Conservation (phyloP, 2,113 vertebrate genomes). For the Saguinus imperator region DNA sequence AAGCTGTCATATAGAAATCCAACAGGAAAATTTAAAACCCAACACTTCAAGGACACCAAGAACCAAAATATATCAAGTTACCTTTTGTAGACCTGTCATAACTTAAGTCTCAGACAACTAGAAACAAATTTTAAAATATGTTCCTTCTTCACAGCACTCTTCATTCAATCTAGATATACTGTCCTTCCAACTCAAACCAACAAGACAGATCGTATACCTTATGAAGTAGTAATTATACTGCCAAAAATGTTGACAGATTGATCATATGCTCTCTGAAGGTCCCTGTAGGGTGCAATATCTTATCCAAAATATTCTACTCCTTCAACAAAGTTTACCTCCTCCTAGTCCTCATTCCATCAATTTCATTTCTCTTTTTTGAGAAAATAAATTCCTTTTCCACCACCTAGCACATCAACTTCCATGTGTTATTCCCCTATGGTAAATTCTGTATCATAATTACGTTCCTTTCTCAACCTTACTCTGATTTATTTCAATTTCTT, state of each 20-base stretch:
- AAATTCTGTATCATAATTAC: neutral
- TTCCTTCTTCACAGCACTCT: constrained; percentile 17
- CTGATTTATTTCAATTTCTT: neutral
- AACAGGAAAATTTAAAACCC: neutral
- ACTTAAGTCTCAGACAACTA: constrained; percentile 17
- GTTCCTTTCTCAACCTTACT: neutral
- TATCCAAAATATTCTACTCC: neutral
- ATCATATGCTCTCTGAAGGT: neutral
- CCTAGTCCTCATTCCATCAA: neutral
- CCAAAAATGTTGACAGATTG: neutral
- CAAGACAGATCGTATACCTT: neutral
- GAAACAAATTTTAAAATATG: constrained; percentile 41
- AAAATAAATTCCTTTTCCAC: constrained; percentile 34
- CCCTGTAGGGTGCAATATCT: neutral
- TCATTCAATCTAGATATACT: neutral
- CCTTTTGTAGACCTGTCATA: constrained; percentile 19
- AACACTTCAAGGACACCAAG: neutral
- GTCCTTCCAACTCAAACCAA: neutral
- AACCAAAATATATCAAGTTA: constrained; percentile 48
- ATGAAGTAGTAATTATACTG: neutral
- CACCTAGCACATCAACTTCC: neutral
- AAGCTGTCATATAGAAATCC: neutral
- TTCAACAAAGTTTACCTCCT: neutral
- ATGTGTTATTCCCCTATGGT: neutral
- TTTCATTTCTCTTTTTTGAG: constrained; percentile 8